These are phyloP conservation scores for Latrodectus hesperus DNA, from an alignment of 2,888 invertebrate species.

Conservation along the genomic window DNA sequence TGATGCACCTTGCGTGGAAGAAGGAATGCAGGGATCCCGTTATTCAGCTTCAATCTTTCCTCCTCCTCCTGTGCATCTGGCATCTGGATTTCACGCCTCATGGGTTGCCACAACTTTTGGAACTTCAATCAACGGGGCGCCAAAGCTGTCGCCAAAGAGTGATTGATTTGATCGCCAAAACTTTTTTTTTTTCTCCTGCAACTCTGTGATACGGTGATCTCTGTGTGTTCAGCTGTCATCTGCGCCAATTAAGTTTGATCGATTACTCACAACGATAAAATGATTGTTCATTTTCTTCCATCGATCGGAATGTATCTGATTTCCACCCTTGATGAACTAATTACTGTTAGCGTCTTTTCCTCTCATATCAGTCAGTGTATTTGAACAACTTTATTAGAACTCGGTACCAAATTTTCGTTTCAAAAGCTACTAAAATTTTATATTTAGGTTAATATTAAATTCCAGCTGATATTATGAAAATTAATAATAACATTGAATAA, in stretches of 20 bases:
- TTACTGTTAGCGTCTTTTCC: neutral
- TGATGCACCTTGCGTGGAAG: slow-evolving; percentile 59
- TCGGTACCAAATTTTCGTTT: too few species aligned
- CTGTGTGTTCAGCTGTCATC: slow-evolving; percentile 58
- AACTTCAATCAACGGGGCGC: slow-evolving; percentile 57
- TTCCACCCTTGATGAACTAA: slow-evolving; percentile 2
- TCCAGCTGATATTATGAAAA: too few species aligned
- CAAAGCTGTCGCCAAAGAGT: slow-evolving; percentile 50
- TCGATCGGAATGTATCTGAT: slow-evolving; percentile 5
- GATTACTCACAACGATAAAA: slow-evolving; percentile 47
- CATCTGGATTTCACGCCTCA: slow-evolving; percentile 67
- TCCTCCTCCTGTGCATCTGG: slow-evolving; percentile 65
- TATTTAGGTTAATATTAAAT: too few species aligned
- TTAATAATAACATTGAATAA: too few species aligned
- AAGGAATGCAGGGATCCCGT: slow-evolving; percentile 26
- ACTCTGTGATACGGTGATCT: slow-evolving; percentile 37
- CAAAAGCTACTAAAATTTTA: too few species aligned
- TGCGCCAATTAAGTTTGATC: slow-evolving; percentile 55
- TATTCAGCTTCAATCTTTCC: slow-evolving; percentile 66
- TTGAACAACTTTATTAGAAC: too few species aligned
- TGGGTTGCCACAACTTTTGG: slow-evolving; percentile 57
- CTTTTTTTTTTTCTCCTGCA: neutral
- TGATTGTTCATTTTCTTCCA: slow-evolving; percentile 18
- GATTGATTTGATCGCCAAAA: slow-evolving; percentile 41
- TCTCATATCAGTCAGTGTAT: too few species aligned